Percentiles rank a stretch among this genome's conserved stretches.
phyloP scores from a whole-genome alignment of 2,113 vertebrate species.

The Microcebus murinus region DNA sequence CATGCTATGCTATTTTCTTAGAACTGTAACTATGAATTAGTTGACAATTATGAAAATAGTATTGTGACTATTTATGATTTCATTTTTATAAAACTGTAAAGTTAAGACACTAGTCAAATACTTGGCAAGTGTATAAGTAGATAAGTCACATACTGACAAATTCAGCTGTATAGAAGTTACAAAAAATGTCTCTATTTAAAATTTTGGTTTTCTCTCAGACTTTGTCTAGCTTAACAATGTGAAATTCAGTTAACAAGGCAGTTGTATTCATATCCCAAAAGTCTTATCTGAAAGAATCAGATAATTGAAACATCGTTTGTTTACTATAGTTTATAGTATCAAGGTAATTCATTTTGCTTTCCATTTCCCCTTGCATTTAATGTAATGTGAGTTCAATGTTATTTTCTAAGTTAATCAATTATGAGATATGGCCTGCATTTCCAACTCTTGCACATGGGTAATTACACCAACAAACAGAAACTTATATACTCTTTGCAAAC shows the following conservation, averaged over 20 bases:
- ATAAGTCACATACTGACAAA: background rate
- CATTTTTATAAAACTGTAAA: background rate
- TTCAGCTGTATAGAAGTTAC: background rate
- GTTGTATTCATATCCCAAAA: background rate
- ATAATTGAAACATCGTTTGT: conserved; percentile 53
- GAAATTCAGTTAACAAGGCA: background rate
- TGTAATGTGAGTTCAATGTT: conserved; percentile 56
- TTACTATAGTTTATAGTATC: conserved; percentile 41
- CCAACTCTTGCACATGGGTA: conserved; percentile 12
- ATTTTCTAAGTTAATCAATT: conserved; percentile 57
- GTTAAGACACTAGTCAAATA: background rate
- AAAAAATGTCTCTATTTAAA: background rate
- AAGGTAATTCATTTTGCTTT: conserved; percentile 63
- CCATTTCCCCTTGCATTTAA: conserved; percentile 51
- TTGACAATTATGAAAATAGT: background rate
- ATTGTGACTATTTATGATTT: conserved; percentile 25
- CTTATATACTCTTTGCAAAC: background rate
- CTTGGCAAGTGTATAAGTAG: background rate
- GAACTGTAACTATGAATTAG: background rate
- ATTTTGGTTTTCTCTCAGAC: conserved; percentile 16
- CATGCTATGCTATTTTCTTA: background rate
- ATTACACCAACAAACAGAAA: conserved; percentile 50
- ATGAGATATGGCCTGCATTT: conserved; percentile 15
- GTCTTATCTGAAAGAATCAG: conserved; percentile 53
- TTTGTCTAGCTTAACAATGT: background rate